Conservation (phyloP, 2,113 vertebrate species). For the Brevimyrus niger region DNA sequence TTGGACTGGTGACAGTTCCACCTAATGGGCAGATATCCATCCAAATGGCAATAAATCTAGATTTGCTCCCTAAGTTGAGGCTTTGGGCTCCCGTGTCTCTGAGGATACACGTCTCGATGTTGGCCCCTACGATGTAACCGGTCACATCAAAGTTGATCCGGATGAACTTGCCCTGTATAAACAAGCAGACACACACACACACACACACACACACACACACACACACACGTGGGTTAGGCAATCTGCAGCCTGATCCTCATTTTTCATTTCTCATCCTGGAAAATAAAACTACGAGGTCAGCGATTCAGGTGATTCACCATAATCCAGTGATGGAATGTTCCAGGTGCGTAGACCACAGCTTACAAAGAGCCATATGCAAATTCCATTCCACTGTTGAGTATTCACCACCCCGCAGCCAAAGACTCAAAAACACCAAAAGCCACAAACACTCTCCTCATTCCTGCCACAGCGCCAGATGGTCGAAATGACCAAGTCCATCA, state of each 20-base stretch:
- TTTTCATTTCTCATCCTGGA: neutral
- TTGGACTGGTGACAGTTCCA: neutral
- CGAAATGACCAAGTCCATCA: neutral
- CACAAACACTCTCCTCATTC: neutral
- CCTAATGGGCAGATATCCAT: neutral
- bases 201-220: neutral
- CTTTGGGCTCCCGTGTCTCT: neutral
- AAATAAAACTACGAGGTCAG: neutral
- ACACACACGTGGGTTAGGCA: neutral
- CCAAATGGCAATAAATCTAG: neutral
- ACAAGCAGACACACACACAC: slow-evolving; percentile 7
- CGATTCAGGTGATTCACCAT: neutral
- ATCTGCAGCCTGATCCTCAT: neutral
- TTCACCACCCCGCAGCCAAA: neutral
- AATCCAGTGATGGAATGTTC: neutral
- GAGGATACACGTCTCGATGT: slow-evolving; percentile 99
- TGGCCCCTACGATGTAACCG: slow-evolving; percentile 97
- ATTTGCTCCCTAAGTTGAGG: neutral
- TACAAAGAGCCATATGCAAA: neutral
- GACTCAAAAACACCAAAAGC: neutral
- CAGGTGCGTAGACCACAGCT: neutral
- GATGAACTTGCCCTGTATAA: slow-evolving; percentile 91
- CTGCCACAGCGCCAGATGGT: neutral
- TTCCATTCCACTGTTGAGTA: neutral
- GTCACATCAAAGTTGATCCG: slow-evolving; percentile 97